Base-by-base conservation (phyloP, 2,888 invertebrate genomes). In the Troilus luridus region DNA sequence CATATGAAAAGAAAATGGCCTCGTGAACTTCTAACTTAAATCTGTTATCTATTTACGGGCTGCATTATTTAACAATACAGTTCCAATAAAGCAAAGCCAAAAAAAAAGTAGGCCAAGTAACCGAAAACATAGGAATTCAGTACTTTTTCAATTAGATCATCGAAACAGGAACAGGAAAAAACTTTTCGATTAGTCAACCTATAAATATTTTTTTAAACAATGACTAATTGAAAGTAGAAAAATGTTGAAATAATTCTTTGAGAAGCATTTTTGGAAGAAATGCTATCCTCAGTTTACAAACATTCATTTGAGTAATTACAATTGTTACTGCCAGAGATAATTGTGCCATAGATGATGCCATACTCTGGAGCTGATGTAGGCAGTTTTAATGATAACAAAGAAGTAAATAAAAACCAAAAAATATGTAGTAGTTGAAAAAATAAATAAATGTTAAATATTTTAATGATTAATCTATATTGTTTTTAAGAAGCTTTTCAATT, bases 271-370 rank as follows among this genome's bases (percentile, higher is more conserved):
- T 77, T 77, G 9, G 19, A 77, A 41, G 27, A 41, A 77, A 77
- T 17, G 14, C 27, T 77, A 41, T 77, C 41, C 72, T 77, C 72
- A 77, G 72, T 77, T 77, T 41, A 77, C 72, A 77, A 77, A 41
- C 19, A 41, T 77, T 41, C 41, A 77, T 41, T 77, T 77, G 72
- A 77, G 72, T 17, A 77, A 41, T 77, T 41, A 77, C 17, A 41
- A 77, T 19, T 41, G 27, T 7, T 41, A 41, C 19, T 77, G 72
- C 19, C 27, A 27, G 17, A 41, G 41, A 77, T 41, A 77, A 77
- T 77, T 77, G 24, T 77, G 41, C 17, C 27, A 41, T 8, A 27
- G 24, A 77, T 77, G 14, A 77, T 27, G 72, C 41, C 27, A 77
- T 9, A 7, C 17, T 9, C 10, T 24, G 9, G 5, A 41, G 72